These are phyloP conservation scores for Xanthorhoe designata DNA, from an alignment of 2,888 invertebrate genomes.

Conservation along the genomic window DNA sequence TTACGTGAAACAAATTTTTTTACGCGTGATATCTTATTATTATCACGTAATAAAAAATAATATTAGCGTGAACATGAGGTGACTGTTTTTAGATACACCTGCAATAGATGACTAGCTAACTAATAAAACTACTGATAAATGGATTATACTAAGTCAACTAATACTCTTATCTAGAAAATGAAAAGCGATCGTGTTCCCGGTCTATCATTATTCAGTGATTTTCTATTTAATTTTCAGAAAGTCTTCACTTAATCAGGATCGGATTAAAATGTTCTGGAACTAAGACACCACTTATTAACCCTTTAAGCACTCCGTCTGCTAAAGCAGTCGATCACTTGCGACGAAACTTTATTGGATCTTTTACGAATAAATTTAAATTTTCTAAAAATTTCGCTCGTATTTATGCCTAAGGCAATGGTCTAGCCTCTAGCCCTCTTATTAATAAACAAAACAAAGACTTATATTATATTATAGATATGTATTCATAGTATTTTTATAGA, in stretches of 20 bases:
- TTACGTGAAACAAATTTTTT: background rate
- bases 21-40: background rate
- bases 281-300: background rate
- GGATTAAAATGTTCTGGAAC: constrained; percentile 40
- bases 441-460: no score
- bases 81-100: background rate
- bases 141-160: no score
- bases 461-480: no score
- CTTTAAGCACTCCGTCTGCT: background rate
- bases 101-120: background rate
- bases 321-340: background rate
- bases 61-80: background rate
- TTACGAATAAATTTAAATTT: no score
- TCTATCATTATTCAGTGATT: constrained; percentile 9
- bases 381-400: no score
- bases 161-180: no score
- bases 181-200: background rate
- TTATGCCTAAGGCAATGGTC: no score
- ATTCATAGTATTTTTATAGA: no score
- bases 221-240: constrained; percentile 17
- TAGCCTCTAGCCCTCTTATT: no score
- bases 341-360: no score
- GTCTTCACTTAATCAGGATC: constrained; percentile 31
- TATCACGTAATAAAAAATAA: background rate
- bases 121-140: background rate